These are phyloP conservation scores for Rhinoptilus africanus DNA, from an alignment of 2,113 vertebrate genomes.

Conservation along the genomic window DNA sequence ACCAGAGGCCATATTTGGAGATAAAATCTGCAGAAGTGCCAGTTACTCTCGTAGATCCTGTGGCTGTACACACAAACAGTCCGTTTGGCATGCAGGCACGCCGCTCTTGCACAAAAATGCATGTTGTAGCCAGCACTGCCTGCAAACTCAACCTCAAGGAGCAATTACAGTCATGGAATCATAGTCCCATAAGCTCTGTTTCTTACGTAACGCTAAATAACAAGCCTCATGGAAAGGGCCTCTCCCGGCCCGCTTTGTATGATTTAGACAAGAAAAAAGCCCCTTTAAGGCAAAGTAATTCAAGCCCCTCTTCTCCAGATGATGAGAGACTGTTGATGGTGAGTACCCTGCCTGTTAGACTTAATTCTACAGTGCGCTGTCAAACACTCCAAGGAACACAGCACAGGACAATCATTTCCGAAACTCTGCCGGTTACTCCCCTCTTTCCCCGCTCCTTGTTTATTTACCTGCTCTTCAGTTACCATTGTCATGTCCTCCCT, in stretches of 20 bases:
- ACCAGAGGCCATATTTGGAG: background rate
- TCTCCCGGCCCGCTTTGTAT: background rate
- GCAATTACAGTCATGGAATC: background rate
- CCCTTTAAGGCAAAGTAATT: background rate
- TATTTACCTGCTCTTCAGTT: background rate
- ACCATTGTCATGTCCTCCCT: background rate
- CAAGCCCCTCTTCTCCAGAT: background rate
- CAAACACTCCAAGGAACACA: background rate
- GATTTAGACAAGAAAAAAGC: background rate
- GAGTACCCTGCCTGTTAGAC: background rate
- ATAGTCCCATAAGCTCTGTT: background rate
- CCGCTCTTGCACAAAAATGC: background rate
- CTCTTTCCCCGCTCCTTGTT: background rate
- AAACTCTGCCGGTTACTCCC: background rate
- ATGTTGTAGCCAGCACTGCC: constrained; percentile 5
- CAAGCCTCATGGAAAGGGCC: background rate
- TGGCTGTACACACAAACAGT: background rate
- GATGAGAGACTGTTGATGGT: background rate
- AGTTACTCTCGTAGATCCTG: background rate
- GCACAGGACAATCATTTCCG: background rate
- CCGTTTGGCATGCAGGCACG: background rate
- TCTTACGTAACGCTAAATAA: background rate
- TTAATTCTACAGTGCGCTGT: background rate
- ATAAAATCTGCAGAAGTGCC: background rate
- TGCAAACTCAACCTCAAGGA: constrained; percentile 43